Evolutionary conservation across 1,140 invertebrate genomes (phyloP).

Genomic region (Oedothorax gibbosus): DNA sequence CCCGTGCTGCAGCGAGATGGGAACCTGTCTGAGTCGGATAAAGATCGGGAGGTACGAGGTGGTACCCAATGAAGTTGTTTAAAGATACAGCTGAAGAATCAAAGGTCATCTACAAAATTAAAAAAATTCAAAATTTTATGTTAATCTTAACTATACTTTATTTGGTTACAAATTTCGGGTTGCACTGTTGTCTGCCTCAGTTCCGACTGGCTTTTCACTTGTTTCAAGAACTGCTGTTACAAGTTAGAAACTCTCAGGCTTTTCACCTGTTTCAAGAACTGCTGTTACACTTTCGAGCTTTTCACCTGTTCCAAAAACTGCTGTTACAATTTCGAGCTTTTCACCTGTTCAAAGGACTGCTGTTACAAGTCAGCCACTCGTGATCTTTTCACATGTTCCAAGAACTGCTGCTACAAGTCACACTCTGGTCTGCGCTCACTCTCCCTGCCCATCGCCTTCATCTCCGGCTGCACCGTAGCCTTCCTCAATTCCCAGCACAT

Average conservation of each 20-base stretch:
- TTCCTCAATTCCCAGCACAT: constrained; percentile 82
- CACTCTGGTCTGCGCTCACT: constrained; percentile 77
- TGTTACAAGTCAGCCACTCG: constrained; percentile 77
- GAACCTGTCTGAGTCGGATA: constrained; percentile 76
- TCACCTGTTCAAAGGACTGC: constrained; percentile 75
- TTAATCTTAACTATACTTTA: too few species aligned
- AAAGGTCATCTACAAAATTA: too few species aligned
- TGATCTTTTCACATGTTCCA: neutral
- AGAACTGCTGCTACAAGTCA: neutral
- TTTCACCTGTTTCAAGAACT: constrained; percentile 77
- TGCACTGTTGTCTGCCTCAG: constrained; percentile 74
- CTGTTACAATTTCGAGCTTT: constrained; percentile 69
- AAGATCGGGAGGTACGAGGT: constrained; percentile 67
- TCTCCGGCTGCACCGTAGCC: constrained; percentile 79
- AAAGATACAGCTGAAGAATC: neutral
- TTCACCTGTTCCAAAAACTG: constrained; percentile 76
- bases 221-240: constrained; percentile 79
- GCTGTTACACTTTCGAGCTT: constrained; percentile 79
- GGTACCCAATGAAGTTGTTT: constrained; percentile 31
- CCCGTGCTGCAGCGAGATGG: constrained; percentile 75
- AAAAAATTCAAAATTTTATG: too few species aligned
- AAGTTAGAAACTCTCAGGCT: constrained; percentile 76
- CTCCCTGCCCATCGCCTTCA: constrained; percentile 76
- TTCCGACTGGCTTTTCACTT: constrained; percentile 77
- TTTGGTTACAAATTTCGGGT: too few species aligned